These are phyloP conservation scores for Leucophenga montana DNA, from an alignment of 2,888 invertebrate genomes.

Conservation along the genomic window DNA sequence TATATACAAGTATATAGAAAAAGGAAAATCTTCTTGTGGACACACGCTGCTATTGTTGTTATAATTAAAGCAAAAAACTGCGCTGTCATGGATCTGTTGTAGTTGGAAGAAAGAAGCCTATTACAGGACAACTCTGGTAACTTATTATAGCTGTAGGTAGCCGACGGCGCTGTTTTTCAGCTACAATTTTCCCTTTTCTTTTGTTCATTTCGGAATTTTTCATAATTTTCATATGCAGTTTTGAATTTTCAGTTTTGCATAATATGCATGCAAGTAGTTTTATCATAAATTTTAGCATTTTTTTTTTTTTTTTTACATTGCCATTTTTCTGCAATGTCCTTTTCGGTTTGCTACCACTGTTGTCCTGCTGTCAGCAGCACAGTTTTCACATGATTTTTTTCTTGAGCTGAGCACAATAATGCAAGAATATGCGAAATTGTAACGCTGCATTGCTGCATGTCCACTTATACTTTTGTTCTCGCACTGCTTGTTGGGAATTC, in stretches of 20 bases:
- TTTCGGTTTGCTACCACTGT: neutral
- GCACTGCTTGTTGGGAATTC: neutral
- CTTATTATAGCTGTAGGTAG: conserved; percentile 15
- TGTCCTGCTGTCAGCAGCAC: conserved; percentile 13
- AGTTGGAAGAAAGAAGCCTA: neutral
- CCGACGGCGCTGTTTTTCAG: conserved; percentile 33
- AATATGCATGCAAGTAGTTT: conserved; percentile 12
- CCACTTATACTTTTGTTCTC: conserved; percentile 16
- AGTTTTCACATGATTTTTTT: conserved; percentile 4
- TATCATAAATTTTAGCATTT: neutral
- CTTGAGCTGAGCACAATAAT: neutral
- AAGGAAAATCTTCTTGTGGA: conserved; percentile 39
- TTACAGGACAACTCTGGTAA: neutral
- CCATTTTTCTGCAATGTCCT: neutral
- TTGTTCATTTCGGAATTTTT: conserved; percentile 35
- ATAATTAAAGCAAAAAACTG: conserved; percentile 56
- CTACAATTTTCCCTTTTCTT: conserved; percentile 43
- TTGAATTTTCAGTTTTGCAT: conserved; percentile 1
- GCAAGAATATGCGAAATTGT: neutral
- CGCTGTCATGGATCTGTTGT: conserved; percentile 48
- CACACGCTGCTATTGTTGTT: conserved; percentile 47
- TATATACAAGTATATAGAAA: too few species aligned
- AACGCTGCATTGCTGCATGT: conserved; percentile 10
- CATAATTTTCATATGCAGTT: conserved; percentile 29
- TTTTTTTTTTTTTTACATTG: neutral